A percentile compares a stretch with the other conserved stretches of the same genome.
phyloP scores from a whole-genome alignment of 2,113 vertebrate species.

The Vicugna pacos region DNA sequence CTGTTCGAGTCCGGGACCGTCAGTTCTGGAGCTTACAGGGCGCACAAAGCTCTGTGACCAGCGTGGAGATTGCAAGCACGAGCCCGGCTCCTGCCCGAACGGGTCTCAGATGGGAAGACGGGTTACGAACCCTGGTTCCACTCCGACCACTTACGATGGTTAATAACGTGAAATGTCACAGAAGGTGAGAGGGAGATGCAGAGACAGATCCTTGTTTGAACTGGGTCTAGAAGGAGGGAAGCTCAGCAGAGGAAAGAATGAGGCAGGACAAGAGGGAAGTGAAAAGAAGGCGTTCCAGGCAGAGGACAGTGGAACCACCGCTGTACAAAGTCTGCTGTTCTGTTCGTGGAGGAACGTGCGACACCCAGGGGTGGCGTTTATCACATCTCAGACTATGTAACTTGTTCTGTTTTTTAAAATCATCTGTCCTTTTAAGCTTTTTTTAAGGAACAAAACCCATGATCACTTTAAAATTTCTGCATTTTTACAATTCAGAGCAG shows the following conservation, averaged over 20 bases:
- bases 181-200: neutral
- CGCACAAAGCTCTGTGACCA: neutral
- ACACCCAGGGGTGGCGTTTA: neutral
- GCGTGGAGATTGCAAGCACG: neutral
- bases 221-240: neutral
- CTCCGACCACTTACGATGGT: neutral
- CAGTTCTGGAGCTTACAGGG: neutral
- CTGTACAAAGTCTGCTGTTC: neutral
- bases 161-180: neutral
- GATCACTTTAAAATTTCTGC: neutral
- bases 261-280: neutral
- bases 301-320: neutral
- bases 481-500: constrained; percentile 23
- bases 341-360: neutral
- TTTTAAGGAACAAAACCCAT: neutral
- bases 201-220: neutral
- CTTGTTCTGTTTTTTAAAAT: neutral
- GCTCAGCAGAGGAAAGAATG: neutral
- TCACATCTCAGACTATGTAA: neutral
- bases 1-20: neutral
- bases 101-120: neutral
- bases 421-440: neutral
- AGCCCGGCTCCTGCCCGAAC: neutral
- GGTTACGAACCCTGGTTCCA: neutral
- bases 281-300: neutral